phyloP scores from a whole-genome alignment of 2,797 vertebrate species.

The Paguma larvata region DNA sequence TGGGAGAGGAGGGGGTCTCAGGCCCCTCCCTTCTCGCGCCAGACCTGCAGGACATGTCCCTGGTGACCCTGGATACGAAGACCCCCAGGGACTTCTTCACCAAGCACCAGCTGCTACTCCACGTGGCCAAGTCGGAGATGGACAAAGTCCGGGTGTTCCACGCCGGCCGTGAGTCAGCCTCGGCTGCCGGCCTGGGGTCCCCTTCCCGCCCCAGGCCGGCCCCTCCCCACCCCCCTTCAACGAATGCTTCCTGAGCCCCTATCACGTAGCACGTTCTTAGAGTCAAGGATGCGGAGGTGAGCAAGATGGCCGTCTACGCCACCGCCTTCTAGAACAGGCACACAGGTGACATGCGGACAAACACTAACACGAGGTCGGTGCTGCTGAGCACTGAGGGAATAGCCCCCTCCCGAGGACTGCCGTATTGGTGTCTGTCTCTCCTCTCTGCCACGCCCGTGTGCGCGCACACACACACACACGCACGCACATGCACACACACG shows the following conservation, averaged over 20 bases:
- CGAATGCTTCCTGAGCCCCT: neutral
- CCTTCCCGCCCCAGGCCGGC: fast-evolving
- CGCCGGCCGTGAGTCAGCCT: constrained; percentile 86
- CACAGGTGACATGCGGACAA: neutral
- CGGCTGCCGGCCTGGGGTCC: fast-evolving
- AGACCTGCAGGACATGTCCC: constrained; percentile 96
- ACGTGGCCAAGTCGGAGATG: constrained; percentile 89
- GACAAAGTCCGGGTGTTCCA: constrained; percentile 92
- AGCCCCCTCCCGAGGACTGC: neutral
- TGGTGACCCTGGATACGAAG: constrained; percentile 92
- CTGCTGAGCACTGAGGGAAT: fast-evolving
- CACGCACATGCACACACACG: no score
- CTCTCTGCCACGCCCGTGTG: neutral
- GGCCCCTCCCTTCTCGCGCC: neutral
- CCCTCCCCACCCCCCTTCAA: fast-evolving
- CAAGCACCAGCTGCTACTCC: constrained; percentile 91
- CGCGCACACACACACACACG: neutral
- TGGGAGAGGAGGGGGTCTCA: neutral
- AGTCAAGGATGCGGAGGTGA: no score
- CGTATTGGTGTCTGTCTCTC: neutral
- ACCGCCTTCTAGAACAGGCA: neutral
- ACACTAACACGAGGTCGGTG: fast-evolving
- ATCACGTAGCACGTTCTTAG: neutral
- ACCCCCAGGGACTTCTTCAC: constrained; percentile 91
- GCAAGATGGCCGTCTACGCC: neutral